These are phyloP conservation scores for Notechis scutatus DNA, from an alignment of 2,113 vertebrate species.

Conservation along the genomic window DNA sequence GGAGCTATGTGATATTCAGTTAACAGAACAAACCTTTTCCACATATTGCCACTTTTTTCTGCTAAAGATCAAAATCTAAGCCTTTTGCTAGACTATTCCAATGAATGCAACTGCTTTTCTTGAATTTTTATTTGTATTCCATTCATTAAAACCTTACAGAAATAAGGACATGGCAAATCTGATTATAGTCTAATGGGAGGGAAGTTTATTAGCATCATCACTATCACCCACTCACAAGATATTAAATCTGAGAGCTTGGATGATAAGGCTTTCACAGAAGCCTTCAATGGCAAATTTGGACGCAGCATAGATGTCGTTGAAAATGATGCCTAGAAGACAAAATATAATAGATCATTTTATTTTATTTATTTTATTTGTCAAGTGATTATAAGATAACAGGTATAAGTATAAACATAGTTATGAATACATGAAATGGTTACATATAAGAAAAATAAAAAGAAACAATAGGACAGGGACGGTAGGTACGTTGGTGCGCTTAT, in stretches of 20 bases:
- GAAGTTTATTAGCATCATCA: background rate
- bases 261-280: conserved; percentile 77
- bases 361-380: too few relatives aligned
- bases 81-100: background rate
- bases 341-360: background rate
- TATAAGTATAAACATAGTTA: too few relatives aligned
- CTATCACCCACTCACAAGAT: conserved; percentile 65
- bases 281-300: conserved; percentile 77
- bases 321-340: conserved; percentile 65
- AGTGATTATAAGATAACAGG: too few relatives aligned
- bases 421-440: too few relatives aligned
- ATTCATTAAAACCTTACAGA: background rate
- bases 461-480: too few relatives aligned
- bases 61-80: background rate
- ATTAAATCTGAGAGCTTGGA: conserved; percentile 73
- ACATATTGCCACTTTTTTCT: too few relatives aligned
- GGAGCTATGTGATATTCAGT: background rate
- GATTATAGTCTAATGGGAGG: background rate
- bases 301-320: conserved; percentile 71
- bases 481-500: too few relatives aligned
- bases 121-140: background rate
- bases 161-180: background rate
- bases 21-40: background rate
- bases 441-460: too few relatives aligned
- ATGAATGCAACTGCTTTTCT: background rate